These are phyloP conservation scores for Allolobophora icterica DNA, from an alignment of 2,888 invertebrate genomes.

Conservation along the genomic window DNA sequence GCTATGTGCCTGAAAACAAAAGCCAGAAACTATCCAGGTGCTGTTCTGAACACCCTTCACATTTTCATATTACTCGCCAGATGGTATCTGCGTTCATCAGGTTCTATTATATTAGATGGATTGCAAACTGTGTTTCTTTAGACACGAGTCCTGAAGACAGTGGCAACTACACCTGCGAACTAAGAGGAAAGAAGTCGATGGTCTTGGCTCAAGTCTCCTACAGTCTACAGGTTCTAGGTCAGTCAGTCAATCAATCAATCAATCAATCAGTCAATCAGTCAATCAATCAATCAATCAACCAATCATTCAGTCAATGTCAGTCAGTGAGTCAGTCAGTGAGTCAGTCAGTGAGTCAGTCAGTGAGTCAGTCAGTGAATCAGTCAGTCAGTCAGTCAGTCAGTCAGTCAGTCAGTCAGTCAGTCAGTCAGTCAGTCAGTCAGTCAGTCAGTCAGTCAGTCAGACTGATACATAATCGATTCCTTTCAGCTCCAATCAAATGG, in stretches of 20 bases:
- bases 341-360: too few species aligned
- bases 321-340: not conserved
- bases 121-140: not conserved
- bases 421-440: not conserved
- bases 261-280: not conserved
- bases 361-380: too few species aligned
- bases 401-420: not conserved
- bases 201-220: slow-evolving; percentile 32
- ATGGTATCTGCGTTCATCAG: too few species aligned
- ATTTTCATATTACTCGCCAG: too few species aligned
- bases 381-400: too few species aligned
- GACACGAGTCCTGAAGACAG: slow-evolving; percentile 33
- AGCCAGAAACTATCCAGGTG: too few species aligned
- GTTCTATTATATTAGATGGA: too few species aligned
- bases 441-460: not conserved
- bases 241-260: not conserved
- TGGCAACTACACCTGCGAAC: slow-evolving; percentile 40
- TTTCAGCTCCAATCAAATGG: slow-evolving; percentile 2
- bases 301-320: too few species aligned
- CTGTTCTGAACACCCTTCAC: too few species aligned
- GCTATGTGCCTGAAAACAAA: not conserved
- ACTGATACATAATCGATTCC: not conserved
- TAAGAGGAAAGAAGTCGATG: slow-evolving; percentile 36
- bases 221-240: slow-evolving; percentile 33
- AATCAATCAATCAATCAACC: not conserved